Evolutionary conservation across 2,888 invertebrate species (phyloP), one percentile per base, ranked within the genome.

Genomic region (Drosophila niveifrons): DNA sequence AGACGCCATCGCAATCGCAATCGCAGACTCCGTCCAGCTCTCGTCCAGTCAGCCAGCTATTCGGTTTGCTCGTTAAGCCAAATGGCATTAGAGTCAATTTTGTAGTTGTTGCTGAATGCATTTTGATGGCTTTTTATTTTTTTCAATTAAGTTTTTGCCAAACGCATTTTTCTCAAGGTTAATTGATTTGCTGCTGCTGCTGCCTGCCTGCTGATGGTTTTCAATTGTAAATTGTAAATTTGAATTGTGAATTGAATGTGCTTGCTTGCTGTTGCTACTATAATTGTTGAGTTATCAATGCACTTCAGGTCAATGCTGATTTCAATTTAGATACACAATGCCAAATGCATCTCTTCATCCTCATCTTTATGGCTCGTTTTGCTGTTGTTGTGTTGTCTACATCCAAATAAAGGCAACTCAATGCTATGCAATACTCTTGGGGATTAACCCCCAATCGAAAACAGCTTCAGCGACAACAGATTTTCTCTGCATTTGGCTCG

Each of bases 111-210:
- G 53, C 15, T 69, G 67, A 89, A 89, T 83, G 89, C 88, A 81
- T 78, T 81, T 75, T 67, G 56, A 68, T 79, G 82, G 72, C 69
- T 66, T 74, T 88, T 15, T 53, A 29, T 50, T 11, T 43, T 41
- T 47, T 82, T 82, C 80, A 88, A 82, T 80, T 88, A 81, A 70
- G 59, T 81, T 87, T 67, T 58, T 75, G 73, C 72, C 78, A 78
- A 80, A 81, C 68, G 80, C 78, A 83, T 82, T 82, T 74, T 72
- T 56, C 43, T 59, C 90, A 89, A 89, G 90, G 85, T 88, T 89
- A 88, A 85, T 85, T 77, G 90, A 83, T 56, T 65, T 80, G 47
- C 52, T 47, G 56, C 43, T 80, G 47, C 52, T 47, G 56, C 43
- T 48, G 67, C 23, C 56, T 44, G 47, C 23, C n/a, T 47, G 63